These are phyloP conservation scores for Drosophila pandora DNA, from an alignment of 1,140 invertebrate species.

Conservation along the genomic window DNA sequence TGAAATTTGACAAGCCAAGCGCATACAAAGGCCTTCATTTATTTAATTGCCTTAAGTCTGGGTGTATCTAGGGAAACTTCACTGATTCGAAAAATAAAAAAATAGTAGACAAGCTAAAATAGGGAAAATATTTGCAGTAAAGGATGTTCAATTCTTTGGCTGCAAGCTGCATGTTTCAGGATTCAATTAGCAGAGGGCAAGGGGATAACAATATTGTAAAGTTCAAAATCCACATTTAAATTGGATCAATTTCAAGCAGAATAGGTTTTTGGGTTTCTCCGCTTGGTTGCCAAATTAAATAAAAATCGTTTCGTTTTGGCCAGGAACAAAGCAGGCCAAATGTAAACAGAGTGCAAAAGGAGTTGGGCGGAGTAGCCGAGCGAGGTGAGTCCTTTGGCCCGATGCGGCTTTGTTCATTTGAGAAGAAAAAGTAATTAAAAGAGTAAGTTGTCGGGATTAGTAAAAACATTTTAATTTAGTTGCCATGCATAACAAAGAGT, in stretches of 20 bases:
- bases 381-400: conserved; percentile 24
- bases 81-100: not conserved
- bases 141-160: not conserved
- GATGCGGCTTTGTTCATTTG: conserved; percentile 62
- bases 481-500: conserved; percentile 59
- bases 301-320: conserved; percentile 21
- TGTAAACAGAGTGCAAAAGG: conserved; percentile 33
- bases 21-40: conserved; percentile 40
- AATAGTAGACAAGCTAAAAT: not conserved
- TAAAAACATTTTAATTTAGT: conserved; percentile 80
- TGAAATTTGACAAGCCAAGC: conserved; percentile 56
- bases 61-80: conserved; percentile 12
- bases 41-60: conserved; percentile 39
- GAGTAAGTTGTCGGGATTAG: conserved; percentile 80
- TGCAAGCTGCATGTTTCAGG: not conserved
- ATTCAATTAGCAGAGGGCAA: conserved; percentile 33
- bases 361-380: too few relatives aligned
- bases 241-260: conserved; percentile 24
- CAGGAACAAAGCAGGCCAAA: conserved; percentile 6
- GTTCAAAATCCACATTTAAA: conserved; percentile 24
- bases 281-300: conserved; percentile 43
- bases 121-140: conserved; percentile 15
- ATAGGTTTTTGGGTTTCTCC: conserved; percentile 21
- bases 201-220: conserved; percentile 32
- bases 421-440: conserved; percentile 80